Conservation (phyloP, 1,140 invertebrate genomes). For the Monomorium pharaonis region DNA sequence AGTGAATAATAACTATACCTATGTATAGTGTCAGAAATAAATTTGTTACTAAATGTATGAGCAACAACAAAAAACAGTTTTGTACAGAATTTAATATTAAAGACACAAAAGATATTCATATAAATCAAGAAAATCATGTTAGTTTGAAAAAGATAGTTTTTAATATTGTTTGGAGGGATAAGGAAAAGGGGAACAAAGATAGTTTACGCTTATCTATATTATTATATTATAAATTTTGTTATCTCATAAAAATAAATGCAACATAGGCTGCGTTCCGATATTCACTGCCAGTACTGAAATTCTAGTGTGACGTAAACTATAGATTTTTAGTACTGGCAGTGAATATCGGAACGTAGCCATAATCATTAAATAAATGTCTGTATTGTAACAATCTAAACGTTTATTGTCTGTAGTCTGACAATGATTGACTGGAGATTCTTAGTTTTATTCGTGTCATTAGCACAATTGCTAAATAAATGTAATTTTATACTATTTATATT, state of each 20-base stretch:
- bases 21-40: background rate
- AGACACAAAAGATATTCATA: background rate
- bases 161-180: background rate
- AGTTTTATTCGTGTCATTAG: background rate
- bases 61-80: background rate
- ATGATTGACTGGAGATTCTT: background rate
- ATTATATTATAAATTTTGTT: background rate
- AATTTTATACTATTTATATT: background rate
- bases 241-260: conserved; percentile 18
- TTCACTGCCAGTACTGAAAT: no score
- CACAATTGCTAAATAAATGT: background rate
- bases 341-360: no score
- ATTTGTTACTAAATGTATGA: background rate
- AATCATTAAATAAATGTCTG: conserved; percentile 5
- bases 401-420: background rate
- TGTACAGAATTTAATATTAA: background rate
- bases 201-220: background rate
- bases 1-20: background rate
- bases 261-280: no score
- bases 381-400: background rate
- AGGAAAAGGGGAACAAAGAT: background rate
- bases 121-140: background rate
- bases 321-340: no score
- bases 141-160: background rate
- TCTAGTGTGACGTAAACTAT: no score